Percentiles rank a stretch among this genome's conserved stretches.
Evolutionary conservation across 2,888 invertebrate genomes (phyloP).

Genomic region (Yponomeuta malinellus): DNA sequence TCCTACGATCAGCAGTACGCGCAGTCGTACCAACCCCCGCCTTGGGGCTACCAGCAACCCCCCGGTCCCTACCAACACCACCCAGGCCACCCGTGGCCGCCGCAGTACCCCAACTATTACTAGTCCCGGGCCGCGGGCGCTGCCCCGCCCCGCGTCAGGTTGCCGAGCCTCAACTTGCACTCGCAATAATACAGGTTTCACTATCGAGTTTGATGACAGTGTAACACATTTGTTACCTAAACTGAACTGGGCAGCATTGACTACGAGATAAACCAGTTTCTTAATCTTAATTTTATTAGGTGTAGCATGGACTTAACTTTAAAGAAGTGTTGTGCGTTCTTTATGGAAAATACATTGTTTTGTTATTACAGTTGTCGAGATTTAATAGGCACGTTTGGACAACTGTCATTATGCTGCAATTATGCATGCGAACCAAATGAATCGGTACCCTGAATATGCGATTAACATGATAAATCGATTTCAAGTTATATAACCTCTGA

Average conservation of each 20-base stretch:
- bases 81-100: slow-evolving; percentile 53
- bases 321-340: not conserved
- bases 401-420: too few relatives aligned
- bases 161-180: too few relatives aligned
- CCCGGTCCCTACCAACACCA: slow-evolving; percentile 67
- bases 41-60: slow-evolving; percentile 71
- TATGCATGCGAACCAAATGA: too few relatives aligned
- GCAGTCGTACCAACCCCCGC: slow-evolving; percentile 63
- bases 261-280: not conserved
- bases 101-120: slow-evolving; percentile 69
- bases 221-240: too few relatives aligned
- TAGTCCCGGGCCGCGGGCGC: slow-evolving; percentile 28
- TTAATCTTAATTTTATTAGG: not conserved
- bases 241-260: not conserved
- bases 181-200: too few relatives aligned
- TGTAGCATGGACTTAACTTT: too few relatives aligned
- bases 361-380: not conserved
- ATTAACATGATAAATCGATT: too few relatives aligned
- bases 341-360: not conserved
- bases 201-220: too few relatives aligned
- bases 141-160: not conserved
- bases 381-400: too few relatives aligned
- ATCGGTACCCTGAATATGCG: too few relatives aligned
- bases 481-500: too few relatives aligned
- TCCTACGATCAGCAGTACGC: slow-evolving; percentile 61